phyloP scores from a whole-genome alignment of 2,797 vertebrate species.

The Sebastes diaconus region DNA sequence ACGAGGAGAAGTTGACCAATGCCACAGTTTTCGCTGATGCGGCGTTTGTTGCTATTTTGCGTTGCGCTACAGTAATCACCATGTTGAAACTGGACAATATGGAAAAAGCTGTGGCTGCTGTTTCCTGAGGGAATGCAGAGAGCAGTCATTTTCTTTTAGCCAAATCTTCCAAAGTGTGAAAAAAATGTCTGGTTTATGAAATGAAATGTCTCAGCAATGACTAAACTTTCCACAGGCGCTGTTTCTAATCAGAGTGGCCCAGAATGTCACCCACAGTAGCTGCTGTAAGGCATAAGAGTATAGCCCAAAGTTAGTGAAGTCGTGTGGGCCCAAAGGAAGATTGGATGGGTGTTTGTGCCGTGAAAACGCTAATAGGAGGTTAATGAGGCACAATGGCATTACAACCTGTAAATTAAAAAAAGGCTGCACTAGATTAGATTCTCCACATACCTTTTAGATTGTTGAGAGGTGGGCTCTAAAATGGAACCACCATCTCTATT shows the following conservation, averaged over 20 bases:
- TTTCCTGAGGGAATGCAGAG: not conserved
- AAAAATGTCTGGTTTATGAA: not conserved
- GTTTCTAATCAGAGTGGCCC: not conserved
- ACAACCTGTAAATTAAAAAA: not conserved
- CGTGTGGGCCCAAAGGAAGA: not conserved
- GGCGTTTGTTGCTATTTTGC: constrained; percentile 9
- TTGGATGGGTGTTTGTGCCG: constrained; percentile 2
- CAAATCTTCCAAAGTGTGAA: not conserved
- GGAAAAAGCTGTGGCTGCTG: not conserved
- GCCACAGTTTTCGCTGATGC: constrained; percentile 15
- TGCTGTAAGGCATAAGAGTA: not conserved
- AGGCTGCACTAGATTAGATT: not conserved
- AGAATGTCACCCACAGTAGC: not conserved
- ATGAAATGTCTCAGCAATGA: not conserved
- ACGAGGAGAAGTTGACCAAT: not conserved
- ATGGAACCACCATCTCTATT: not conserved
- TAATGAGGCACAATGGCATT: constrained; percentile 22
- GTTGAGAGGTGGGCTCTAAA: not conserved
- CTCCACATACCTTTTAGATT: not conserved
- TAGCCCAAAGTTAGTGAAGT: not conserved
- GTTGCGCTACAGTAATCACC: constrained; percentile 29
- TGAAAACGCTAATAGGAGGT: constrained; percentile 5
- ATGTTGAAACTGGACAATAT: constrained; percentile 5
- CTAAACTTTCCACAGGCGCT: not conserved
- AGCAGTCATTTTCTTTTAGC: not conserved